Percentiles rank a stretch among this genome's conserved stretches.
These are phyloP conservation scores for Falco punctatus DNA, from an alignment of 2,113 vertebrate genomes.

Conservation along the genomic window DNA sequence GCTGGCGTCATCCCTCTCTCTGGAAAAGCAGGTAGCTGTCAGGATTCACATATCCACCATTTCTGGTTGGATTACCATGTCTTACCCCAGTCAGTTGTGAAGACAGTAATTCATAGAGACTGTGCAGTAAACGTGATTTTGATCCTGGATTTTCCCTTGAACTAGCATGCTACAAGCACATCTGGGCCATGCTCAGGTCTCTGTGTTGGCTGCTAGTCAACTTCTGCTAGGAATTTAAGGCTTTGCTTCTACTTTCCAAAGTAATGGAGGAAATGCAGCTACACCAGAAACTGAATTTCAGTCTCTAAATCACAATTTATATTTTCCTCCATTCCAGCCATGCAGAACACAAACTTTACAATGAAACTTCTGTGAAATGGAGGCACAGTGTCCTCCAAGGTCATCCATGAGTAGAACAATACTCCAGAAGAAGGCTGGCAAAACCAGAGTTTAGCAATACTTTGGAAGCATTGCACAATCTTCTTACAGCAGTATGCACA, in stretches of 20 bases:
- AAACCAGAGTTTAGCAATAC: not conserved
- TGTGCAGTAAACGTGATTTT: not conserved
- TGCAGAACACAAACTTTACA: not conserved
- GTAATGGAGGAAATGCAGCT: not conserved
- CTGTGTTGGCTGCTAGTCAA: not conserved
- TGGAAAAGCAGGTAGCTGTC: not conserved
- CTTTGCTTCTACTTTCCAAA: not conserved
- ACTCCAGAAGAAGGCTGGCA: not conserved
- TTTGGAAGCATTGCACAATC: not conserved
- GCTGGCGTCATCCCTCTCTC: not conserved
- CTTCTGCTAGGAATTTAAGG: not conserved
- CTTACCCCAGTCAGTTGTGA: not conserved
- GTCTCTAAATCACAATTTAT: not conserved
- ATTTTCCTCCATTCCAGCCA: not conserved
- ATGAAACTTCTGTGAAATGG: not conserved
- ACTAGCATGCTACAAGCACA: not conserved
- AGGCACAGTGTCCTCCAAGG: not conserved
- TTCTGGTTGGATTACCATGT: not conserved
- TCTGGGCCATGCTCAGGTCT: not conserved
- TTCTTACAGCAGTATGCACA: not conserved
- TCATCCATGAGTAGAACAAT: not conserved
- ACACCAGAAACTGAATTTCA: not conserved
- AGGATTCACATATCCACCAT: not conserved
- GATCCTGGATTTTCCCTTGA: not conserved
- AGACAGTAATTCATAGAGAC: not conserved